Conservation (phyloP, 2,113 vertebrate species). For the Redunca redunca region DNA sequence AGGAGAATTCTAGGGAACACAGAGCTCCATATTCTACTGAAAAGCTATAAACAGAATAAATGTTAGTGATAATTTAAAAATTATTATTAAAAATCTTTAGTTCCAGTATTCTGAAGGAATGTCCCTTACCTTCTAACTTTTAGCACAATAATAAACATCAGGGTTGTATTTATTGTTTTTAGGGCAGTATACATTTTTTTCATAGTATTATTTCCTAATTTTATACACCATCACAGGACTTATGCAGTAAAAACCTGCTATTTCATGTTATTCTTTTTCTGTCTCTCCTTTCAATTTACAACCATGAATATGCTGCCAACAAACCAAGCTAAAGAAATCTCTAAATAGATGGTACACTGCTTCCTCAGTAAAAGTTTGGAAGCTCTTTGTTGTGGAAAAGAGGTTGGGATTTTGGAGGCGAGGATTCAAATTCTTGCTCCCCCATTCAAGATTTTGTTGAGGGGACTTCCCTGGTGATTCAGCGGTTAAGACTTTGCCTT, state of each 20-base stretch:
- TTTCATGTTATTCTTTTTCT: background rate
- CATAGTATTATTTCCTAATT: background rate
- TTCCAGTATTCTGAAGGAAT: constrained; percentile 3
- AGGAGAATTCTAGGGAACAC: background rate
- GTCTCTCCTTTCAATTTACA: background rate
- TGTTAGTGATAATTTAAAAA: background rate
- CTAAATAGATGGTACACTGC: background rate
- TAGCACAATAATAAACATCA: background rate
- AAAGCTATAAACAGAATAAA: background rate
- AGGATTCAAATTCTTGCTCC: background rate
- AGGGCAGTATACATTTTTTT: background rate
- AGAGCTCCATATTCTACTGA: background rate
- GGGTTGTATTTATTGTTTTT: background rate
- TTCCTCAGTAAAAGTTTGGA: background rate
- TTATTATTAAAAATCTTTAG: background rate
- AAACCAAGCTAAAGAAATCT: background rate
- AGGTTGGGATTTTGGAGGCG: background rate
- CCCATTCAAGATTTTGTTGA: background rate
- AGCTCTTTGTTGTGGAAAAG: background rate
- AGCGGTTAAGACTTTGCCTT: background rate
- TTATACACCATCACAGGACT: background rate
- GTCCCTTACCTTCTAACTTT: background rate
- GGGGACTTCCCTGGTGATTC: background rate
- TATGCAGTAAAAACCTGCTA: background rate
- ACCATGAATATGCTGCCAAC: background rate